phyloP scores from a whole-genome alignment of 2,797 vertebrate species.

The Sebastes hubbsi region DNA sequence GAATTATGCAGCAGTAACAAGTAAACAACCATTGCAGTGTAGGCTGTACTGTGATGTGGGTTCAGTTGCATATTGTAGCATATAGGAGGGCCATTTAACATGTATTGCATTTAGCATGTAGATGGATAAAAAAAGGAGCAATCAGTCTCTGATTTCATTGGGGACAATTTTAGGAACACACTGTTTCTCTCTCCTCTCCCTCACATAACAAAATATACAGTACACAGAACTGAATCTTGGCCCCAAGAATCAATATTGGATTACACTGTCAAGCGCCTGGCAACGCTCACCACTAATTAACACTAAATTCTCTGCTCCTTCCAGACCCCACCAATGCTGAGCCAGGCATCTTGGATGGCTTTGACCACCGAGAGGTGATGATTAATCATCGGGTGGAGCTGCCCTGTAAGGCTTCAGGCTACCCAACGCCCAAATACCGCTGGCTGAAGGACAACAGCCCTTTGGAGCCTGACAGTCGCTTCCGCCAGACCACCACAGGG shows the following conservation, averaged over 20 bases:
- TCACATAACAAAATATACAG: conserved; percentile 44
- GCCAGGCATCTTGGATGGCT: conserved; percentile 95
- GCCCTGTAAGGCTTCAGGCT: conserved; percentile 96
- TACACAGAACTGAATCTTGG: conserved; percentile 52
- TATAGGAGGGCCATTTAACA: not conserved
- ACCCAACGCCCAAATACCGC: conserved; percentile 94
- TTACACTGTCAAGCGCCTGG: conserved; percentile 50
- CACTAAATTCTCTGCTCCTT: conserved; percentile 51
- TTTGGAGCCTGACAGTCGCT: conserved; percentile 93
- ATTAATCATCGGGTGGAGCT: conserved; percentile 94
- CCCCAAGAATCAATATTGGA: conserved; percentile 60
- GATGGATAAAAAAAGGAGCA: not conserved
- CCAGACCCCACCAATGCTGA: conserved; percentile 96
- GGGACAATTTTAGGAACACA: not conserved
- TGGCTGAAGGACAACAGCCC: conserved; percentile 98
- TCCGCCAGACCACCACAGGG: conserved; percentile 91
- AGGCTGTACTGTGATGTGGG: not conserved
- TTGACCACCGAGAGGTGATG: conserved; percentile 96
- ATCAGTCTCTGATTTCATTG: not conserved
- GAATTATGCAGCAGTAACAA: conserved; percentile 14
- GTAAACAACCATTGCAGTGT: not conserved
- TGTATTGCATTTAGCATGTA: not conserved
- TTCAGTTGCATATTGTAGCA: not conserved
- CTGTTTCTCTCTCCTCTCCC: conserved; percentile 5
- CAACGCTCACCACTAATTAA: conserved; percentile 62